A percentile compares a stretch with the other conserved stretches of the same genome.
These are phyloP conservation scores for Synaphobranchus kaupii DNA, from an alignment of 2,797 vertebrate species.

Conservation along the genomic window DNA sequence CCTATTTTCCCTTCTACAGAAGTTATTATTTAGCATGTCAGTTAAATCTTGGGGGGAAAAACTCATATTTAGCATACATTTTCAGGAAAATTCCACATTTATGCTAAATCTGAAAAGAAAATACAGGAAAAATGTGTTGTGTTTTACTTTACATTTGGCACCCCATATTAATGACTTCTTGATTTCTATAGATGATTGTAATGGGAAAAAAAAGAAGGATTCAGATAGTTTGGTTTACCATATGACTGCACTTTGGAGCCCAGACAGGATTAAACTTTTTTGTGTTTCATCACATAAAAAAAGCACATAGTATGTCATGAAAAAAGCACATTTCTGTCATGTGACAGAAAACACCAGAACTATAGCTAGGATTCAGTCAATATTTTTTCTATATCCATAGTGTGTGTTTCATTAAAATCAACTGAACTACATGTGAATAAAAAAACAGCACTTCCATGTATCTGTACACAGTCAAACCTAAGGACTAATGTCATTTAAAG, in stretches of 20 bases:
- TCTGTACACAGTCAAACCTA: not conserved
- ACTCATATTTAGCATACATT: too few relatives aligned
- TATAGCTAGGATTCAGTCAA: not conserved
- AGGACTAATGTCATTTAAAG: not conserved
- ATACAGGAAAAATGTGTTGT: too few relatives aligned
- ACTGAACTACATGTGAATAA: not conserved
- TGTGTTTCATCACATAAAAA: not conserved
- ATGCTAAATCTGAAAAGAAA: too few relatives aligned
- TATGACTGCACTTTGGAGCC: not conserved
- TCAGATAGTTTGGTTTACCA: not conserved
- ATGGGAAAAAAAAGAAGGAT: too few relatives aligned
- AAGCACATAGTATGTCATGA: not conserved
- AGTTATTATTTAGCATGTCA: too few relatives aligned
- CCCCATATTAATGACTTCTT: too few relatives aligned
- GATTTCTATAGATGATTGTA: not conserved
- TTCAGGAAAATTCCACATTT: too few relatives aligned
- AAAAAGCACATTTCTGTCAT: too few relatives aligned
- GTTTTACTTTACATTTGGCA: too few relatives aligned
- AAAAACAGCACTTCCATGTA: not conserved
- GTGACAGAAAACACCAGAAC: not conserved
- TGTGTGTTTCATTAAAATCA: not conserved
- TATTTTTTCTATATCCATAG: not conserved
- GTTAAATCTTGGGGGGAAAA: too few relatives aligned
- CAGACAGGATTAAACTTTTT: not conserved
- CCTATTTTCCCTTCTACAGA: too few relatives aligned